Percentiles rank a stretch among this genome's conserved stretches.
Evolutionary conservation across 2,797 vertebrate species (phyloP).

Genomic region (Manis pentadactyla): DNA sequence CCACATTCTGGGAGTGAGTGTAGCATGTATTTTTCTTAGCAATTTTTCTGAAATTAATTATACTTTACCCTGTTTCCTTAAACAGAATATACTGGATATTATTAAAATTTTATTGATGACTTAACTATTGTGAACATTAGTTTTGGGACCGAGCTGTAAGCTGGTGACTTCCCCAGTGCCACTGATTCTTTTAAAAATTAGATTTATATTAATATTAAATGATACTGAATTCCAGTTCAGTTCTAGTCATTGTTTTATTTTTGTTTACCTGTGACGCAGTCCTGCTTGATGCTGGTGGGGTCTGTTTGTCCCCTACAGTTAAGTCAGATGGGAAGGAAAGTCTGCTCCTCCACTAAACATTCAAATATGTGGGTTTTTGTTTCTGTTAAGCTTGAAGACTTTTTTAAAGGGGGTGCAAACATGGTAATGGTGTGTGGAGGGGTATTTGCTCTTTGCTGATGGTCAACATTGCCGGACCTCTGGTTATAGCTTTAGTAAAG

Average conservation of each 20-base stretch:
- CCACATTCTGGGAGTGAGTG: neutral
- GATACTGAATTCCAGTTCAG: neutral
- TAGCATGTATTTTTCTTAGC: neutral
- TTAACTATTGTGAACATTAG: neutral
- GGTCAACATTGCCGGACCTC: neutral
- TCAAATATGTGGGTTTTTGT: neutral
- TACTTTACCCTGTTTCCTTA: neutral
- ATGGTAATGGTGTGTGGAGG: neutral
- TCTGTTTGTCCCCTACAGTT: neutral
- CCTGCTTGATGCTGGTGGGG: neutral
- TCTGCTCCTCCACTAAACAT: neutral
- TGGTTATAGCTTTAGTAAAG: neutral
- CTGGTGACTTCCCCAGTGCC: neutral
- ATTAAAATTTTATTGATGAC: neutral
- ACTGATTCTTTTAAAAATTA: neutral
- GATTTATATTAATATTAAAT: neutral
- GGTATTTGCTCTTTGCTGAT: neutral
- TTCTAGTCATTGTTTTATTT: neutral
- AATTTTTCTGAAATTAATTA: neutral
- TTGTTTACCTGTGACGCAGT: neutral
- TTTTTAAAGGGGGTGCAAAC: neutral
- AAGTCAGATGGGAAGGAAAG: neutral
- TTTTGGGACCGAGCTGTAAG: neutral
- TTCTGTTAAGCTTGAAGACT: neutral
- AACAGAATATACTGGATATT: neutral